Evolutionary conservation across 1,140 invertebrate genomes (phyloP), one percentile per base, ranked within the genome.

Genomic region (Daktulosphaira vitifoliae): DNA sequence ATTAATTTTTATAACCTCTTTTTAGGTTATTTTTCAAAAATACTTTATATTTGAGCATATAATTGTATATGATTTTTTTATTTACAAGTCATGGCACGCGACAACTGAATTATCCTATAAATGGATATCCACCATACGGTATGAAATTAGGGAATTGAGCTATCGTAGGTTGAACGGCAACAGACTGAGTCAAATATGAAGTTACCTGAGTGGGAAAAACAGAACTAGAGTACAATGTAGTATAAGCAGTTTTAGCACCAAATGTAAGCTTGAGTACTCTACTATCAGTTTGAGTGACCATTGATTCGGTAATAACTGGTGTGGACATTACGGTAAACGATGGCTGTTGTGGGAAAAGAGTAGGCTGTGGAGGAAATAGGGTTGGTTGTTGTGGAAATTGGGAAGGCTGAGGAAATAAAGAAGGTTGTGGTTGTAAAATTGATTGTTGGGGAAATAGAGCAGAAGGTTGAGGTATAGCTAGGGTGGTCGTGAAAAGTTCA

Each of bases 161-260:
- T 4, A 82, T 82, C 2, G 81, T 78, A 2, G 84, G 84, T 65
- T 86, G 85, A 9, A 89, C 75, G 1, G 88, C 81, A 6, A 91
- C 74, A 0, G 87, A 88, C 7, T 84, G 82, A 0, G 88, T 90
- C 46, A 91, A 79, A 71, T 88, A 88, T 15, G 86, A 87, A 2
- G 90, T 92, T 20, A 90, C 70, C 50, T 86, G 79, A 1, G 89
- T 92, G 15, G 89, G 89, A 20, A 92, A 84, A 18, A 92, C 84
- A 68, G 80, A 84, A n/a, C 89, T 91, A 0, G 87, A 88, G 71
- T 84, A 92, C 23, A 92, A 76, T 1, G 89, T 92, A 1, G 90
- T 92, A 71, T 87, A 88, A 0, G 89, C 87, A 0, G 90, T 91
- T 71, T 89, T 89, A 20, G 90, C 90, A 5, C 89, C 89, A 72